Conservation (phyloP, 2,888 invertebrate genomes). For the Eupithecia abbreviata region DNA sequence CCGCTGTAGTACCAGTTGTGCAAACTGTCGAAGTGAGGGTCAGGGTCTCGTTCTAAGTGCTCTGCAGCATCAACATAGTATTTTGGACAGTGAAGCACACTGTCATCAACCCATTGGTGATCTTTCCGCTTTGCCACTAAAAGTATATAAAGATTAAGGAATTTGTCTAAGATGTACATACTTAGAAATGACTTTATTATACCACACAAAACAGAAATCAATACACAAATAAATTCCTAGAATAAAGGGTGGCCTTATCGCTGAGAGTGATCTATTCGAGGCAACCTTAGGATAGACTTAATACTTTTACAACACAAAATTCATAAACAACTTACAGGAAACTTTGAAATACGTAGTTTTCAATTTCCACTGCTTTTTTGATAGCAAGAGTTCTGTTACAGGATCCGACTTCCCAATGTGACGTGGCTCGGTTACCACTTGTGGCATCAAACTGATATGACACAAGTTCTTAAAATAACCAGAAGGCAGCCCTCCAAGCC, state of each 20-base stretch:
- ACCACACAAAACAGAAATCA: too few relatives aligned
- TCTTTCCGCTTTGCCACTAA: conserved; percentile 15
- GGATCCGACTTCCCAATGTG: conserved; percentile 64
- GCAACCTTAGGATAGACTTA: too few relatives aligned
- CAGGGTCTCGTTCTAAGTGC: conserved; percentile 68
- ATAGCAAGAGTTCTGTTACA: conserved; percentile 58
- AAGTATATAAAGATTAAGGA: neutral
- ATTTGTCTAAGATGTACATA: neutral
- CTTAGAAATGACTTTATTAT: too few relatives aligned
- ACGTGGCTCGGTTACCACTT: conserved; percentile 60
- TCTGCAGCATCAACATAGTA: conserved; percentile 66
- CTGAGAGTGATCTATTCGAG: too few relatives aligned
- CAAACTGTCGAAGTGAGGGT: conserved; percentile 64
- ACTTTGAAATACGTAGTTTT: conserved; percentile 38
- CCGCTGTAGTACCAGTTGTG: conserved; percentile 81
- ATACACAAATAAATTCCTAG: too few relatives aligned
- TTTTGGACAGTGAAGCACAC: conserved; percentile 69
- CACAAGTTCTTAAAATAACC: conserved; percentile 69
- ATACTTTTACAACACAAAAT: neutral
- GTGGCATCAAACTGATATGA: conserved; percentile 67
- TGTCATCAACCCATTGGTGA: conserved; percentile 62
- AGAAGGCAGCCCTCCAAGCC: conserved; percentile 68
- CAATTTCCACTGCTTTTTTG: conserved; percentile 64
- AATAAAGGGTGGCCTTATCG: too few relatives aligned
- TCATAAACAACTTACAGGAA: neutral